Conservation (phyloP, 2,888 invertebrate genomes). For the Ophion obscuratus region DNA sequence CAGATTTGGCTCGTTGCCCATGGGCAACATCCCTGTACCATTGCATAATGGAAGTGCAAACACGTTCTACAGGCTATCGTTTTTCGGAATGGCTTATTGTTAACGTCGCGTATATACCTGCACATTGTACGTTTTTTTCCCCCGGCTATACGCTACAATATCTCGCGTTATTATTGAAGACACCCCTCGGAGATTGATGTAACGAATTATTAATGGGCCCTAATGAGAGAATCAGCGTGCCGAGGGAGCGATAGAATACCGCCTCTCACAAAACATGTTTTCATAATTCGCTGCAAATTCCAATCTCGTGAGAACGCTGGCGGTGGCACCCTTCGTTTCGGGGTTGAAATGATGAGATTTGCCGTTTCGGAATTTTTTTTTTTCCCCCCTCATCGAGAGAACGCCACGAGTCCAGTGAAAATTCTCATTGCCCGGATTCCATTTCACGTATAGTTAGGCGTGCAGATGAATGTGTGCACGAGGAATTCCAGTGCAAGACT, state of each 20-base stretch:
- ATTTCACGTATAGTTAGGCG: background rate
- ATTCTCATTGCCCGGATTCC: conserved; percentile 25
- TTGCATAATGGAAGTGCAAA: conserved; percentile 25
- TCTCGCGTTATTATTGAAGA: conserved; percentile 28
- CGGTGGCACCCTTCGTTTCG: conserved; percentile 10
- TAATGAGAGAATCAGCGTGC: conserved; percentile 55
- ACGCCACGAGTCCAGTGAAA: conserved; percentile 12
- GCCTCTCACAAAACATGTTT: conserved; percentile 47
- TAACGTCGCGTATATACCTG: conserved; percentile 9
- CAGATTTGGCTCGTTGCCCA: conserved; percentile 46
- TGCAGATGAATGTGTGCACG: background rate
- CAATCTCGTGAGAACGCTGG: conserved; percentile 11
- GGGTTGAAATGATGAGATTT: conserved; percentile 57
- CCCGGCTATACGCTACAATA: conserved; percentile 8
- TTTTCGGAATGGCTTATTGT: conserved; percentile 16
- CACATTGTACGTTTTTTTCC: conserved; percentile 1
- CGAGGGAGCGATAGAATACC: background rate
- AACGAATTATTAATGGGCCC: conserved; percentile 65
- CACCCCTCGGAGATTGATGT: conserved; percentile 44
- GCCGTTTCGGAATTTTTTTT: conserved; percentile 49
- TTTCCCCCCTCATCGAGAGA: conserved; percentile 3
- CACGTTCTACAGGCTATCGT: background rate
- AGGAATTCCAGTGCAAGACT: background rate
- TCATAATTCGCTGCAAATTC: conserved; percentile 20
- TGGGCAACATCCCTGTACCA: background rate